Evolutionary conservation across 2,797 vertebrate genomes (phyloP).

Genomic region (Chaunax sp.): DNA sequence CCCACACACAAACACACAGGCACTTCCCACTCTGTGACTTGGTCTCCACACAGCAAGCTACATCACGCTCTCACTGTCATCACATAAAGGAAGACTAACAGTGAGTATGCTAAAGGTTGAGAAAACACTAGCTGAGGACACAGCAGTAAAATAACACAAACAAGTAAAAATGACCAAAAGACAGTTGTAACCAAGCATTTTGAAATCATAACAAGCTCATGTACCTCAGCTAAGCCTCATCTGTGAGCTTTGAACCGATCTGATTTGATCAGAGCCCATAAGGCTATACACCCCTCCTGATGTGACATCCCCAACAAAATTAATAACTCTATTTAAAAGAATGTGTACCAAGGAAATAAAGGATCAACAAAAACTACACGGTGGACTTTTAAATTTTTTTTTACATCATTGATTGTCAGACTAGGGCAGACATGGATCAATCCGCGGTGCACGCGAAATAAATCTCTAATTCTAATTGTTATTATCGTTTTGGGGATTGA

Average conservation of each 20-base stretch:
- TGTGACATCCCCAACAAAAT: not conserved
- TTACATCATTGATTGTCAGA: too few species aligned
- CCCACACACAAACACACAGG: conserved; percentile 33
- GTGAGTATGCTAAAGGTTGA: conserved; percentile 59
- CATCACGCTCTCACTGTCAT: conserved; percentile 73
- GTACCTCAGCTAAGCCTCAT: not conserved
- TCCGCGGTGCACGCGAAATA: too few species aligned
- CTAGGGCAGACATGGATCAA: too few species aligned
- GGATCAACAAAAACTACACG: too few species aligned
- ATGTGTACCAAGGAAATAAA: too few species aligned
- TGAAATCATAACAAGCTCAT: not conserved
- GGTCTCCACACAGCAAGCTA: conserved; percentile 66
- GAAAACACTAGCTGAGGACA: conserved; percentile 54
- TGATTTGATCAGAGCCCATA: not conserved
- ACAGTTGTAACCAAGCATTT: conserved; percentile 6
- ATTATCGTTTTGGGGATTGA: too few species aligned
- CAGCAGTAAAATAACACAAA: conserved; percentile 37
- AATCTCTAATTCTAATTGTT: too few species aligned
- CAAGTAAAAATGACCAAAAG: conserved; percentile 7
- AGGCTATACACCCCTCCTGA: too few species aligned
- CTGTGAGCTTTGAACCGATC: not conserved
- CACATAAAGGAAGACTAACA: conserved; percentile 59
- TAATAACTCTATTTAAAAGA: too few species aligned
- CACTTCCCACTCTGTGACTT: conserved; percentile 61
- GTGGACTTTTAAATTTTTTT: too few species aligned